Evolutionary conservation across 2,113 vertebrate species (phyloP), one percentile per base, ranked within the genome.

Genomic region (Jacana jacana): DNA sequence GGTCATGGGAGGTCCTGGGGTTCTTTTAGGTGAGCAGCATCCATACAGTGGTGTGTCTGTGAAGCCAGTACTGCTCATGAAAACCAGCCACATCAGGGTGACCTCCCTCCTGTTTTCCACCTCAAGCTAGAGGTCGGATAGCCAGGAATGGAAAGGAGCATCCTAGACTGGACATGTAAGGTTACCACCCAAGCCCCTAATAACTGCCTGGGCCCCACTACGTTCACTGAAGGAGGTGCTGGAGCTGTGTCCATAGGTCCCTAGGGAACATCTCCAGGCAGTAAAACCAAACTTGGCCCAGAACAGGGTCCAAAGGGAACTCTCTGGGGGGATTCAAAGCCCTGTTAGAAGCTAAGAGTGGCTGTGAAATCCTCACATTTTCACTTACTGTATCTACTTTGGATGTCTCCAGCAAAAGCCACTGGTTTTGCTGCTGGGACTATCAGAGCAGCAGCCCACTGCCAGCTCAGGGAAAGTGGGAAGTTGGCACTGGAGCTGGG

Each of bases 201-300:
- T 28, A 79, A 60, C 39, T 39, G 39, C 27, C 40, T 37, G 61
- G 79, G 18, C 17, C 44, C 7, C n/a, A 65, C 44, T 25, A 61
- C 3, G 0, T 0, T 0, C 1, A 1, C 49, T 0, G 1, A 65
- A 72, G 61, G 35, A 33, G 22, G 30, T 72, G 44, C 65, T 80
- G 54, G 39, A 5, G 11, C 69, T 89, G 40, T 1, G 3, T 58
- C 79, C 0, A 0, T 64, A 55, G 22, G 17, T 71, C 25, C 39
- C 35, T 64, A 63, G 7, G 18, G 11, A 49, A 42, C 17, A 40
- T 28, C 16, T 81, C 11, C 58, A 81, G 42, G 22, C 68, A 20
- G 9, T 28, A 23, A 60, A 81, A 83, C 54, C 1, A 18, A 89
- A 73, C 9, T 5, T 5, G 9, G 6, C 25, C 31, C 31, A 78